These are phyloP conservation scores for Psilopogon haemacephalus DNA, from an alignment of 2,113 vertebrate species.

Conservation along the genomic window DNA sequence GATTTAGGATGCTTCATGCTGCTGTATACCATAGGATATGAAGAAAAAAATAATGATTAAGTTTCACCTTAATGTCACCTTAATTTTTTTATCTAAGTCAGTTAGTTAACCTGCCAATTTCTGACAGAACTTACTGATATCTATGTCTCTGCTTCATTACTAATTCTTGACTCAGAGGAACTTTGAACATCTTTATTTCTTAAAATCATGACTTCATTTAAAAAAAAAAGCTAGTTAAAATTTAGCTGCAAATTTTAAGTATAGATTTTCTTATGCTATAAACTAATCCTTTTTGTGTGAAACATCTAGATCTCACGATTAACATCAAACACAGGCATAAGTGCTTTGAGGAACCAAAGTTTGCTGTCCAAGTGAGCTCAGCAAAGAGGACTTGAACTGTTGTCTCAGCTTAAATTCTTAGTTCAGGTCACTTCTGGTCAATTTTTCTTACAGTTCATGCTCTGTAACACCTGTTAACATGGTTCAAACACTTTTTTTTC, in stretches of 20 bases:
- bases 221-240: not conserved
- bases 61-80: not conserved
- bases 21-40: not conserved
- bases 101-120: not conserved
- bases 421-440: no score
- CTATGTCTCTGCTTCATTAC: not conserved
- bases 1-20: not conserved
- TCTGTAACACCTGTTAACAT: not conserved
- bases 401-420: no score
- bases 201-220: not conserved
- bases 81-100: not conserved
- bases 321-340: not conserved
- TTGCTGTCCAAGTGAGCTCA: no score
- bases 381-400: no score
- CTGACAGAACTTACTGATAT: not conserved
- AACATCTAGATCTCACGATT: not conserved
- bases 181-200: not conserved
- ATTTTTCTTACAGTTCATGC: no score
- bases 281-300: not conserved
- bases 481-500: not conserved
- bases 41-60: not conserved
- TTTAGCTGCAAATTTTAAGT: not conserved
- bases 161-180: not conserved
- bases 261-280: not conserved
- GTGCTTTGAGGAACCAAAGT: not conserved